A percentile compares a stretch with the other conserved stretches of the same genome.
phyloP scores from a whole-genome alignment of 2,797 vertebrate species.

The Gadopsis marmoratus region DNA sequence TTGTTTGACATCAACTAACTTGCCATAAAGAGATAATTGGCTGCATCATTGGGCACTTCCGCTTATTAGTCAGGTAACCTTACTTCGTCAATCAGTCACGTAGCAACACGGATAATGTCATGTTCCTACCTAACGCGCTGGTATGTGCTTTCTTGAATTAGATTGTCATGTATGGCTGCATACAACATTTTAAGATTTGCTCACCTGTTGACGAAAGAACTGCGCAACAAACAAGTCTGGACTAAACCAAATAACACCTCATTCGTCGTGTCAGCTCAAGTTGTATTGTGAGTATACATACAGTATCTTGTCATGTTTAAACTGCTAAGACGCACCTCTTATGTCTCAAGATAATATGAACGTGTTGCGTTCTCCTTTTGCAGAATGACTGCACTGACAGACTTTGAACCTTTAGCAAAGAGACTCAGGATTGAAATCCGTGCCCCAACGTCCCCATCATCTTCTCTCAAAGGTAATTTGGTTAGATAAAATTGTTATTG shows the following conservation, averaged over 20 bases:
- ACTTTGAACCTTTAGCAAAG: slow-evolving; percentile 74
- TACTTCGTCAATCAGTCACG: too few species aligned
- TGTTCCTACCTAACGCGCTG: background rate
- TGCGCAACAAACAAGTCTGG: slow-evolving; percentile 45
- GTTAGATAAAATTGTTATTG: background rate
- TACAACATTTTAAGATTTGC: slow-evolving; percentile 44
- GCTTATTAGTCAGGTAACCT: background rate
- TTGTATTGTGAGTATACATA: slow-evolving; percentile 76
- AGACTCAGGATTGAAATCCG: slow-evolving; percentile 58
- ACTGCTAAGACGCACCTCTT: background rate
- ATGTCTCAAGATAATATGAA: background rate
- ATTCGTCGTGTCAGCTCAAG: slow-evolving; percentile 61
- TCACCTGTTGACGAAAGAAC: slow-evolving; percentile 54
- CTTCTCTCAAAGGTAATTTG: slow-evolving; percentile 55
- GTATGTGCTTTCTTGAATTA: background rate
- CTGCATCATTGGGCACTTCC: too few species aligned
- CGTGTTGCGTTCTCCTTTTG: slow-evolving; percentile 9
- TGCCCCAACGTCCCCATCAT: background rate
- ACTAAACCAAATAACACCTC: slow-evolving; percentile 35
- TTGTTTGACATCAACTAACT: background rate
- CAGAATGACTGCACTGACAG: slow-evolving; percentile 76
- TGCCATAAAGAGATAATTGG: too few species aligned
- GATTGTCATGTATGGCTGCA: slow-evolving; percentile 65
- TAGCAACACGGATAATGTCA: background rate
- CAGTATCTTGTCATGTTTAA: background rate